Conservation (phyloP, 2,888 invertebrate genomes). For the Hemaris fuciformis region DNA sequence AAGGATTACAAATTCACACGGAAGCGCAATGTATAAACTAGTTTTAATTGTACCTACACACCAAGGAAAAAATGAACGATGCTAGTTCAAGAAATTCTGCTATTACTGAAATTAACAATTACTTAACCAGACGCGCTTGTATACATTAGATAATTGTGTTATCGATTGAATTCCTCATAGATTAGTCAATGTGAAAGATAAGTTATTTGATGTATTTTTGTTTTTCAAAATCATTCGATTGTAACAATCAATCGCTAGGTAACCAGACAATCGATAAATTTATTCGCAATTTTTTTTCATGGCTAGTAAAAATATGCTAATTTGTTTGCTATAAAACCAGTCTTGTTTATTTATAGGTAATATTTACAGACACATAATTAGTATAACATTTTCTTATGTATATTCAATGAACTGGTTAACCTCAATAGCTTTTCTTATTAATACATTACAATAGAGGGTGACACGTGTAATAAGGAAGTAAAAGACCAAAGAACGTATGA, state of each 20-base stretch:
- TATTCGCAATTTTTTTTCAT: background rate
- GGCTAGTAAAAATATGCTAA: slow-evolving; percentile 2
- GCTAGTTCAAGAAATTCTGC: background rate
- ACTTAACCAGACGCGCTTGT: background rate
- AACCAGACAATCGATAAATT: background rate
- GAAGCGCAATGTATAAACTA: no score
- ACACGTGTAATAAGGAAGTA: background rate
- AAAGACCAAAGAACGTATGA: no score
- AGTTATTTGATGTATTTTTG: no score
- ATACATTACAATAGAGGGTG: background rate
- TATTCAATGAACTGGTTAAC: background rate
- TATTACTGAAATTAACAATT: background rate
- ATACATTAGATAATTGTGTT: background rate
- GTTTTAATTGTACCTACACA: no score
- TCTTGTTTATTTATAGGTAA: background rate
- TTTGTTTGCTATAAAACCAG: background rate
- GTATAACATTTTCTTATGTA: background rate
- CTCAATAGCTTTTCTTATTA: background rate
- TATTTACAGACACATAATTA: background rate
- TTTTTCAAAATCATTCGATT: background rate
- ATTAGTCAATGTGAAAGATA: background rate
- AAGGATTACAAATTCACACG: no score
- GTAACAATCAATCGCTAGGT: background rate
- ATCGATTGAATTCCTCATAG: background rate
- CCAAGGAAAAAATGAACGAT: background rate